Base-by-base conservation (phyloP, 2,888 invertebrate genomes). In the Furcula furcula region DNA sequence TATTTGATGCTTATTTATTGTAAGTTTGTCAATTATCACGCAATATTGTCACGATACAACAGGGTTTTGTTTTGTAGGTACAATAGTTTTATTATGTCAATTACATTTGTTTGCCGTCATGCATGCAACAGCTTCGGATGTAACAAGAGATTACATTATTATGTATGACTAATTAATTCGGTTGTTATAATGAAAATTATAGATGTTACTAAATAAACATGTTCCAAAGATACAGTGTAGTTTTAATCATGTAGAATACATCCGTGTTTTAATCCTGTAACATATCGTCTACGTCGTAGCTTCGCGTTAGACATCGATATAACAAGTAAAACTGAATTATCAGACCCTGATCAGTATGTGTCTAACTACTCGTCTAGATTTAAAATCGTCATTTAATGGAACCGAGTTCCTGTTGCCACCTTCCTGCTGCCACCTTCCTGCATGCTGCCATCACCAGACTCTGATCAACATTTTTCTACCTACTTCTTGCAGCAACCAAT, bases 151-250 rank as follows among this genome's bases (percentile, higher is more conserved):
- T 55, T 60, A 64, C 58, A 61, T 55, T 56, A 61, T 65, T 53
- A 57, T 69, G 70, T 75, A 76, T 64, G 60, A 62, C 69, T 66
- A 66, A 65, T 76, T 76, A 62, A 65, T 65, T 69, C 64, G 68
- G 79, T 76, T 83, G 81, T 85, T 85, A 75, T 59, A 72, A 69
- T 62, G 29, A 70, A 68, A 73, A 73, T 70, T 74, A 79, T 82
- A 76, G 75, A 81, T 83, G 86, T 85, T 86, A 82, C 71, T 79
- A 70, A 85, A 75, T 83, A 86, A 81, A 85, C 50, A 82, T 82
- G 79, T 86, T 86, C 76, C 60, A 80, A 69, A 79, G 70, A 51
- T 49, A 55, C n/a, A n/a, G 42, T 47, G 34, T 58, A 32, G 57
- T 71, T 72, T 68, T 53, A 55, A 56, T 72, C 36, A 40, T 35